Percentiles rank a stretch among this genome's conserved stretches.
Evolutionary conservation across 2,888 invertebrate species (phyloP).

Genomic region (Periphyllus acericola): DNA sequence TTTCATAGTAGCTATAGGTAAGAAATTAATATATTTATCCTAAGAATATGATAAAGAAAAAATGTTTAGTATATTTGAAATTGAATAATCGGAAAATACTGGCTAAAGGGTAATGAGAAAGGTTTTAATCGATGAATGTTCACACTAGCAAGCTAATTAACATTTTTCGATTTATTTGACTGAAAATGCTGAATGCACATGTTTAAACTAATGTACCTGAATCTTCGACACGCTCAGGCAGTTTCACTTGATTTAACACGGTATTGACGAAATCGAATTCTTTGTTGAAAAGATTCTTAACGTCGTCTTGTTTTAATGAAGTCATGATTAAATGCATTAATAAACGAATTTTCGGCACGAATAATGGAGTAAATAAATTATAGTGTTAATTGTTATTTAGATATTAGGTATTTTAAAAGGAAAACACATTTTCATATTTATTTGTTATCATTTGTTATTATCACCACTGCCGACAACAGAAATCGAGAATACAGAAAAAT

Average conservation of each 20-base stretch:
- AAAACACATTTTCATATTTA: constrained; percentile 24
- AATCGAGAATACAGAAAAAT: not conserved
- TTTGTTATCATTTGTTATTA: constrained; percentile 20
- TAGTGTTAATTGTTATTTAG: not conserved
- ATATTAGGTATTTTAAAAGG: not conserved
- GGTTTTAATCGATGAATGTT: no score
- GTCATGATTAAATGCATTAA: constrained; percentile 46
- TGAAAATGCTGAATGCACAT: constrained; percentile 15
- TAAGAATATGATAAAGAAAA: no score
- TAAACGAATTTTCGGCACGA: not conserved
- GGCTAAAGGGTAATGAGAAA: no score
- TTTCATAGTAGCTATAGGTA: no score
- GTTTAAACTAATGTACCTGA: constrained; percentile 47
- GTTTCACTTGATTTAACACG: constrained; percentile 45
- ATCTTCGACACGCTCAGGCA: constrained; percentile 43
- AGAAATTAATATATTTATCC: no score
- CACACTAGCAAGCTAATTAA: no score
- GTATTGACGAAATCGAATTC: constrained; percentile 43
- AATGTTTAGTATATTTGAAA: no score
- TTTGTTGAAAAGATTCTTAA: constrained; percentile 47
- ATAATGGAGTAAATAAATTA: not conserved
- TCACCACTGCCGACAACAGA: not conserved
- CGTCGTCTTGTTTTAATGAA: constrained; percentile 14
- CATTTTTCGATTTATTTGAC: no score
- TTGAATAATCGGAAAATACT: no score